Base-by-base conservation (phyloP, 2,797 vertebrate genomes). In the Melanotaenia maccullochi region DNA sequence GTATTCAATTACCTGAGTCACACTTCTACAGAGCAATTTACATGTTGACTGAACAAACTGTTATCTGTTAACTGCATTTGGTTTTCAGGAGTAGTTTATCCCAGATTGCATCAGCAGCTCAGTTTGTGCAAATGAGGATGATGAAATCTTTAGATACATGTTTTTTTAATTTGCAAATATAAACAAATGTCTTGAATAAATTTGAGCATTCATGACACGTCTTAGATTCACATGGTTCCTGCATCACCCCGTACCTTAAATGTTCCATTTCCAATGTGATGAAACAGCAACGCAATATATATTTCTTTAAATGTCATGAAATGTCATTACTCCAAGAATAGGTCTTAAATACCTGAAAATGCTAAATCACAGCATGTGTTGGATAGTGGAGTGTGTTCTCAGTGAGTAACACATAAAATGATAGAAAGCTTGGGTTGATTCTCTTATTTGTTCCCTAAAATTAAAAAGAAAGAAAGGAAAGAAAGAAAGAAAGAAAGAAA, bases 21-120 rank as follows among this genome's bases (percentile, higher is more conserved):
- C 52, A 55, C 32, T 25, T 25, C 75, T 55, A 24, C 0, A 0
- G 14, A 24, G 4, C 14, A 38, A 66, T 68, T 85, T 79, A 82
- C 67, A 82, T 70, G 65, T 64, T 12, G 65, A 40, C 60, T 52
- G 22, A 16, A 11, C 1, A 28, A 49, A 65, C 28, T 59, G 32
- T 16, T 52, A 9, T 42, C n/a, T 36, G 22, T 65, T 65, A 5
- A 2, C 11, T 42, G 68, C 9, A 3, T 71, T 22, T 24, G 13
- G 24, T 44, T 33, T 68, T 59, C 24, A 73, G 25, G 74, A 58
- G 40, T 57, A 51, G 44, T 14, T 52, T 13, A 28, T 18, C n/a
- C 28, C 13, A 5, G 40, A 35, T 82, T 75, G 56, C 81, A 68
- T 75, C 66, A 75, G 64, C 49, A 58, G n/a, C 68, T 52, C 51